A percentile compares a stretch with the other conserved stretches of the same genome.
phyloP scores from a whole-genome alignment of 2,888 invertebrate genomes.

The Cyrtodaria siliqua region DNA sequence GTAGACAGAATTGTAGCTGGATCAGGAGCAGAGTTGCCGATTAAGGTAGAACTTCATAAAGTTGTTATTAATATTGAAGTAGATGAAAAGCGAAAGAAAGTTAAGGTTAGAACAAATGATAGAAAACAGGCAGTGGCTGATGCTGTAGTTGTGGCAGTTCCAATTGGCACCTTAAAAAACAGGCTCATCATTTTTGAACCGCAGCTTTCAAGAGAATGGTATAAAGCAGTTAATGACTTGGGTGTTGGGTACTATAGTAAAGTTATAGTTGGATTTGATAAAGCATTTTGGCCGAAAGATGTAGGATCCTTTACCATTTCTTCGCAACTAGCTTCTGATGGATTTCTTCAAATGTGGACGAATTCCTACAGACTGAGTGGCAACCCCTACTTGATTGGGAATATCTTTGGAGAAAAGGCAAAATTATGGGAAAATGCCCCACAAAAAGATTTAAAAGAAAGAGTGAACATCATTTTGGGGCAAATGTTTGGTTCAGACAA shows the following conservation, averaged over 20 bases:
- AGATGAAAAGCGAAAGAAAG: slow-evolving; percentile 65
- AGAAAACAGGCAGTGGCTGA: slow-evolving; percentile 72
- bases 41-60: slow-evolving; percentile 72
- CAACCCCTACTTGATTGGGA: slow-evolving; percentile 67
- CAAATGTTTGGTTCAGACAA: slow-evolving; percentile 73
- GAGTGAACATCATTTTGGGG: slow-evolving; percentile 65
- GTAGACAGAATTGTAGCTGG: slow-evolving; percentile 77
- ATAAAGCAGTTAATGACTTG: slow-evolving; percentile 63
- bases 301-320: slow-evolving; percentile 73
- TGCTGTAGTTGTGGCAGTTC: slow-evolving; percentile 78
- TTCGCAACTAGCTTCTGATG: slow-evolving; percentile 60
- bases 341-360: slow-evolving; percentile 77
- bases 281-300: slow-evolving; percentile 79
- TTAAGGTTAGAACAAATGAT: slow-evolving; percentile 73
- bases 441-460: slow-evolving; percentile 65
- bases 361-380: slow-evolving; percentile 70
- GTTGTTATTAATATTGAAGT: slow-evolving; percentile 75
- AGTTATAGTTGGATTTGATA: slow-evolving; percentile 76
- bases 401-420: slow-evolving; percentile 69
- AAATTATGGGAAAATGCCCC: slow-evolving; percentile 67
- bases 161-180: slow-evolving; percentile 68
- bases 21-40: slow-evolving; percentile 64
- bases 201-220: slow-evolving; percentile 65
- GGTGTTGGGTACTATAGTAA: slow-evolving; percentile 66
- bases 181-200: slow-evolving; percentile 75